Evolutionary conservation across 1,140 invertebrate genomes (phyloP), one percentile per base, ranked within the genome.

Genomic region (Drosophila pachea): DNA sequence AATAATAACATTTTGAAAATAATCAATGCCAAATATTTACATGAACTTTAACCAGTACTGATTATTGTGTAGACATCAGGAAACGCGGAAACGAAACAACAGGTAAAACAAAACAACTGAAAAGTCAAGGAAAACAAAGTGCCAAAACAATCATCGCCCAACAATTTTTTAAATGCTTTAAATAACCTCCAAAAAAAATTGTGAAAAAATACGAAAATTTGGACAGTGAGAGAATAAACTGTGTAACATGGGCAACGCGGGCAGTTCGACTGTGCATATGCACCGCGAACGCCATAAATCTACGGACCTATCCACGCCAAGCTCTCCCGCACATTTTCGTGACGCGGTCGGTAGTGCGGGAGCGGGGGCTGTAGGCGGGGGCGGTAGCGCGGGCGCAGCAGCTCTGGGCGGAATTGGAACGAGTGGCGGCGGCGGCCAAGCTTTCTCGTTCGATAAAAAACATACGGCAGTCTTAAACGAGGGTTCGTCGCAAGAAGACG

Each of bases 361-460:
- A 8, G 67, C 42, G 35, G 68, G 49, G 2, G 60, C 29, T 32
- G n/a, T 4, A 12, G 49, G 49, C 4, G 68, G 66, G 8, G 77
- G 60, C 35, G 78, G 61, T 12, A 56, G 49, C 31, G 69, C 59
- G 11, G 73, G 68, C 40, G 77, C 56, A 63, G 62, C 76, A 72
- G 76, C 69, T 66, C 45, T 58, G 65, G 71, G 62, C 47, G 71
- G 73, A 42, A 68, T 62, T 49, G 70, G 74, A 49, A 62, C 55
- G 45, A 42, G 56, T 60, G 60, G 66, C 40, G 22, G 56, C 12
- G n/a, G 53, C 22, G 38, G 94, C 49, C 94, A 95, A 90, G 95
- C 94, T 45, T 96, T 97, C 91, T 92, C 93, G 36, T 97, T 97
- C 90, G 95, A 96, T 86, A 96, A 95, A 88, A 95, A 94, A 89